Base-by-base conservation (phyloP, 1,140 invertebrate genomes). In the Phenacoccus solenopsis region DNA sequence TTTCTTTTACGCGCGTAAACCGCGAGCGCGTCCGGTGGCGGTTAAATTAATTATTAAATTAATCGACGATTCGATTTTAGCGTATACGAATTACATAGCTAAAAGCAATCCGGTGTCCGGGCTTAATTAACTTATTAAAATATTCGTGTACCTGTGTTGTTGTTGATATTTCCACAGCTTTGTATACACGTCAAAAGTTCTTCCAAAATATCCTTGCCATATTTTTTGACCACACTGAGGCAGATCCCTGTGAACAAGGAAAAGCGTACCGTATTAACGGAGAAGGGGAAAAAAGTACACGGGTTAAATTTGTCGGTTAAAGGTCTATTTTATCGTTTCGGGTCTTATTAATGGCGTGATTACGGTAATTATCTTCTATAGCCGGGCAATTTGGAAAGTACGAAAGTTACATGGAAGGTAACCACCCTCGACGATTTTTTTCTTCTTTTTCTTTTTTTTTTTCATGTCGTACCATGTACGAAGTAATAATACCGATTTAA, bases 101-200 rank as follows among this genome's bases (percentile, higher is more conserved):
- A 49, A 49, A 49, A 49, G 20, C 38, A 3, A 49, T 16, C 5
- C 16, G 16, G 20, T 49, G 38, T n/a, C 16, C 12, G 16, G 3
- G 38, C 3, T 16, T 49, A 49, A 49, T 49, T 49, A 49, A 49
- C 16, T 49, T 49, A n/a, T 32, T 49, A 10, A n/a, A 49, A 49
- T 22, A 30, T 64, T 38, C 16, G 71, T 78, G 79, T 85, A 88
- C 80, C 95, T 87, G 81, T 98, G 93, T 80, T 97, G 93, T 79
- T 98, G 95, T 80, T 98, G 96, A 80, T 95, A 98, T 80, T 97
- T 98, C 96, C 96, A 98, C 59, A 98, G 83, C 81, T 96, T 96
- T 28, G 95, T 97, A 82, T 98, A 98, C 69, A 98, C 92, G 84
- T 98, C 95, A 82, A 98, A 98, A 67, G 95, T 97, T 71, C 93